Evolutionary conservation across 2,113 vertebrate genomes (phyloP).

Genomic region (Conger conger): DNA sequence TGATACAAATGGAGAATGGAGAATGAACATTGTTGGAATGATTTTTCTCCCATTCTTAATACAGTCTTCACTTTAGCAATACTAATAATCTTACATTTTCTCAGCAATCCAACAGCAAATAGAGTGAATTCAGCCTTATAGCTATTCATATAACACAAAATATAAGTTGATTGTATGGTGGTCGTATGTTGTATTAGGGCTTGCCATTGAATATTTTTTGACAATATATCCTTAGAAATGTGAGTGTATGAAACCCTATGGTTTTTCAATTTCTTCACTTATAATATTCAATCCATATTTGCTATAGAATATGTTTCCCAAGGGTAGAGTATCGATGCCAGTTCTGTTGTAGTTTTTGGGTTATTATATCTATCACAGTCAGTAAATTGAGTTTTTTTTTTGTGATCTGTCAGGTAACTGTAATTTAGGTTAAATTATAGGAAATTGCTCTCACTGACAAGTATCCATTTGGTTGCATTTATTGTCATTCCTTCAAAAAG

Average conservation of each 20-base stretch:
- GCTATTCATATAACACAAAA: not conserved
- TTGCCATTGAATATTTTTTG: not conserved
- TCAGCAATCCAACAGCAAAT: not conserved
- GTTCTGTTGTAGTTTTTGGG: conserved; percentile 1
- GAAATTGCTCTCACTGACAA: conserved; percentile 5
- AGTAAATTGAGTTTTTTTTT: conserved; percentile 7
- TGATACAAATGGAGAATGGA: not conserved
- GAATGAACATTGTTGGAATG: not conserved
- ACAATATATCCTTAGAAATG: conserved; percentile 2
- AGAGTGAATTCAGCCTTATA: not conserved
- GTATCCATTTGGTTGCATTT: conserved; percentile 12
- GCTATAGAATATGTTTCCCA: conserved; percentile 14
- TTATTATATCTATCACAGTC: not conserved
- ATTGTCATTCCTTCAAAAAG: conserved; percentile 9
- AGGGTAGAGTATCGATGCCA: not conserved
- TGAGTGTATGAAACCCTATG: not conserved
- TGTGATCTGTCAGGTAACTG: not conserved
- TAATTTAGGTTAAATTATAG: conserved; percentile 17
- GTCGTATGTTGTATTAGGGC: not conserved
- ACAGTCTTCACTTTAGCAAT: not conserved
- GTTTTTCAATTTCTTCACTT: conserved; percentile 1
- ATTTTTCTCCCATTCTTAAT: not conserved
- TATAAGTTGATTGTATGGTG: not conserved
- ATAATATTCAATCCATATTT: conserved; percentile 21
- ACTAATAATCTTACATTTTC: not conserved